Evolutionary conservation across 2,797 vertebrate species (phyloP), one percentile per base, ranked within the genome.

Genomic region (Sebastes elongatus): DNA sequence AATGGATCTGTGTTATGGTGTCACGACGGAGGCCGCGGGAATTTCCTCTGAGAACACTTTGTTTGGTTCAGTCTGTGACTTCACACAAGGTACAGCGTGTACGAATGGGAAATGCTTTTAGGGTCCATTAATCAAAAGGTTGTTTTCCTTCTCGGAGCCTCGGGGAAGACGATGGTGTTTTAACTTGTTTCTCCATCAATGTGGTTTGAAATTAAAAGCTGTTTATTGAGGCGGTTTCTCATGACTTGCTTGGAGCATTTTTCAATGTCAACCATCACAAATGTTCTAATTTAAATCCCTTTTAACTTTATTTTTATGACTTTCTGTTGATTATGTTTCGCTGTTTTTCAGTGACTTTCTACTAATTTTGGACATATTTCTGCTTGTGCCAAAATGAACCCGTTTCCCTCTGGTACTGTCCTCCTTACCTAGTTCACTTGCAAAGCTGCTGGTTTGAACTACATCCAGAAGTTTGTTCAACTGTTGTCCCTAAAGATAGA

Each of bases 381-480:
- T 23, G 22, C 77, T 28, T 69, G 49, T 63, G 57, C 67, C 60
- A 69, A 78, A 82, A 82, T 38, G 28, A 74, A 23, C 62, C 7
- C 11, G 8, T 20, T 77, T 88, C 89, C 83, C 86, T 75, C 62
- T 35, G 77, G 87, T 67, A 1, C 64, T 87, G 89, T 65, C 83
- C 84, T 88, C 81, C 32, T 90, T 87, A 78, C 88, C 84, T 42
- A 82, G 78, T 80, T 84, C 57, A 42, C 76, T 49, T n/a, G 3
- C 14, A 25, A 33, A 82, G 64, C 64, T 66, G 52, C 53, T 27
- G 0, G 25, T 78, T 59, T 23, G 64, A 60, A 72, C 62, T 52
- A 8, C 33, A 30, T 70, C 16, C 22, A 68, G 22, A 33, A 55
- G n/a, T 60, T 71, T 3, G 7, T 27, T 66, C 46, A 69, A 60